Evolutionary conservation across 2,888 invertebrate genomes (phyloP).

Genomic region (Rhagium mordax): DNA sequence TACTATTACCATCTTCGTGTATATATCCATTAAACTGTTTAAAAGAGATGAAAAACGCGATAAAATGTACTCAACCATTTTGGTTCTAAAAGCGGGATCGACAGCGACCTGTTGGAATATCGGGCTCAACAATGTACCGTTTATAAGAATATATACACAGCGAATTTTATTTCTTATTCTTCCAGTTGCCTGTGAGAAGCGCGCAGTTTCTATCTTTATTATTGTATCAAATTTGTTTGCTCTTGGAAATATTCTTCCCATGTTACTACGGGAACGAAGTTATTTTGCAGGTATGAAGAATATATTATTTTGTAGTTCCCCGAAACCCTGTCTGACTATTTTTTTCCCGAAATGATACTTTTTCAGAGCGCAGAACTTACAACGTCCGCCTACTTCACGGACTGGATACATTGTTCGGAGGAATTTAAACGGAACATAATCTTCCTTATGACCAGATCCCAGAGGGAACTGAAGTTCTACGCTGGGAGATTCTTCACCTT

Average conservation of each 20-base stretch:
- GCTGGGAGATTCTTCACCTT: slow-evolving; percentile 72
- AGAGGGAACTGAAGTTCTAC: slow-evolving; percentile 70
- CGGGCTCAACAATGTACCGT: no score
- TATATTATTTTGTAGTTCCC: background rate
- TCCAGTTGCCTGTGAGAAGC: slow-evolving; percentile 51
- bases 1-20: no score
- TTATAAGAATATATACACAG: no score
- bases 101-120: no score
- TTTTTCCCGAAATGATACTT: slow-evolving; percentile 17
- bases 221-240: slow-evolving; percentile 73
- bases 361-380: slow-evolving; percentile 70
- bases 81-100: no score
- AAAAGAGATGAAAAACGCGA: no score
- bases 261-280: slow-evolving; percentile 76
- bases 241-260: slow-evolving; percentile 73
- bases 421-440: slow-evolving; percentile 69
- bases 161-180: slow-evolving; percentile 9
- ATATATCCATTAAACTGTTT: no score
- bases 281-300: slow-evolving; percentile 70
- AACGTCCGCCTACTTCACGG: slow-evolving; percentile 69
- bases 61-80: no score
- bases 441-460: slow-evolving; percentile 70
- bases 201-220: slow-evolving; percentile 70
- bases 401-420: slow-evolving; percentile 65
- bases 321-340: background rate